Percentiles rank a stretch among this genome's conserved stretches.
These are phyloP conservation scores for Gopherus flavomarginatus DNA, from an alignment of 2,113 vertebrate genomes.

Conservation along the genomic window DNA sequence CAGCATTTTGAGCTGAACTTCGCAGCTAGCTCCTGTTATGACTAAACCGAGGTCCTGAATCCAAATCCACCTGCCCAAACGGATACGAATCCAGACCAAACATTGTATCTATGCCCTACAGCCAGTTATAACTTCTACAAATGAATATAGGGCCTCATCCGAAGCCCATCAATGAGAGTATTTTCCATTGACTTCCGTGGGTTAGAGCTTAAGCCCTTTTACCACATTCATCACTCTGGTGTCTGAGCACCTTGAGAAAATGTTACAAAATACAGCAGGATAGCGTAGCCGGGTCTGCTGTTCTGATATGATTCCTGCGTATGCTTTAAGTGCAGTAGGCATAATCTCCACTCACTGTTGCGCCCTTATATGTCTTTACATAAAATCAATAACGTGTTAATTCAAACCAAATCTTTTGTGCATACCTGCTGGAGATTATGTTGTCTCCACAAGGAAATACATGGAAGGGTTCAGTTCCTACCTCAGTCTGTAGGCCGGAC, in stretches of 20 bases:
- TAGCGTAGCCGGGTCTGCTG: neutral
- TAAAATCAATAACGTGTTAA: neutral
- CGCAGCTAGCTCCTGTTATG: fast-evolving
- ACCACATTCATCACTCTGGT: neutral
- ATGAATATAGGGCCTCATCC: neutral
- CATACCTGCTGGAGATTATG: neutral
- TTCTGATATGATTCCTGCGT: neutral
- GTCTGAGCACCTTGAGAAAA: neutral
- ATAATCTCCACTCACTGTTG: fast-evolving
- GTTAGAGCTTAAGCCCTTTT: fast-evolving
- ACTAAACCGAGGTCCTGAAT: fast-evolving
- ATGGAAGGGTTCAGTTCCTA: neutral
- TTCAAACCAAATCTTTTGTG: neutral
- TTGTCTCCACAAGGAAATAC: neutral
- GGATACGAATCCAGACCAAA: fast-evolving
- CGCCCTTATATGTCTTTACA: neutral
- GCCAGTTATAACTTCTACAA: fast-evolving
- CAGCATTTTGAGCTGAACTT: fast-evolving
- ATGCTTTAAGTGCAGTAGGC: fast-evolving
- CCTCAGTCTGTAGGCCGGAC: fast-evolving
- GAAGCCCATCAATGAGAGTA: fast-evolving
- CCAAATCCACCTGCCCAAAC: fast-evolving
- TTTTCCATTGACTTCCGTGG: fast-evolving
- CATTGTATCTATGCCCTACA: fast-evolving
- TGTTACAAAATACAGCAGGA: neutral